These are phyloP conservation scores for Hylyphantes graminicola DNA, from an alignment of 1,140 invertebrate genomes.

Conservation along the genomic window DNA sequence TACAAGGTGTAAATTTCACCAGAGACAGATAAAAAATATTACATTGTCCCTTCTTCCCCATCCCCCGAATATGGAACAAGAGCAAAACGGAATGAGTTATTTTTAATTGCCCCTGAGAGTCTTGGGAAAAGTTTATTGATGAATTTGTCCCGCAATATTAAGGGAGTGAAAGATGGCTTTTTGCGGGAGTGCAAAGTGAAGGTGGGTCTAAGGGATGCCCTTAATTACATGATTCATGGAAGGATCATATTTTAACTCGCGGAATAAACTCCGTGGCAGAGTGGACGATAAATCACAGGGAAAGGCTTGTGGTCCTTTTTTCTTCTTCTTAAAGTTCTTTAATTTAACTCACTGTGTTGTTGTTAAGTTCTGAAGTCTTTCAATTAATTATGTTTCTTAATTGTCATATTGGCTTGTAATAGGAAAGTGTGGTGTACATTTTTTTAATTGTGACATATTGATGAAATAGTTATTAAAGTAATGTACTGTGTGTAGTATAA, in stretches of 20 bases:
- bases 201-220: constrained; percentile 33
- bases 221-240: constrained; percentile 58
- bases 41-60: too few relatives aligned
- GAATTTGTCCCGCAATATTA: constrained; percentile 56
- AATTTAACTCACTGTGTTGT: too few relatives aligned
- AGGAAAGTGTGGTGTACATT: too few relatives aligned
- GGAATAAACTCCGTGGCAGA: constrained; percentile 47
- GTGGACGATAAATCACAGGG: constrained; percentile 37
- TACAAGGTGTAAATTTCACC: too few relatives aligned
- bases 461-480: too few relatives aligned
- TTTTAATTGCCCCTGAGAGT: constrained; percentile 47
- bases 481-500: too few relatives aligned
- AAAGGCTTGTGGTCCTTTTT: neutral
- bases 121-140: constrained; percentile 50
- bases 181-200: constrained; percentile 38
- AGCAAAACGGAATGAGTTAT: constrained; percentile 58
- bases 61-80: neutral
- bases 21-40: too few relatives aligned
- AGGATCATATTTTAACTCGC: constrained; percentile 56
- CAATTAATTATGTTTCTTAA: too few relatives aligned
- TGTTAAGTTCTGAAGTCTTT: too few relatives aligned
- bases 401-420: too few relatives aligned
- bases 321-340: neutral
- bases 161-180: constrained; percentile 56
- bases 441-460: too few relatives aligned